Evolutionary conservation across 2,888 invertebrate species (phyloP), one percentile per base, ranked within the genome.

Genomic region (Harmothoe impar): DNA sequence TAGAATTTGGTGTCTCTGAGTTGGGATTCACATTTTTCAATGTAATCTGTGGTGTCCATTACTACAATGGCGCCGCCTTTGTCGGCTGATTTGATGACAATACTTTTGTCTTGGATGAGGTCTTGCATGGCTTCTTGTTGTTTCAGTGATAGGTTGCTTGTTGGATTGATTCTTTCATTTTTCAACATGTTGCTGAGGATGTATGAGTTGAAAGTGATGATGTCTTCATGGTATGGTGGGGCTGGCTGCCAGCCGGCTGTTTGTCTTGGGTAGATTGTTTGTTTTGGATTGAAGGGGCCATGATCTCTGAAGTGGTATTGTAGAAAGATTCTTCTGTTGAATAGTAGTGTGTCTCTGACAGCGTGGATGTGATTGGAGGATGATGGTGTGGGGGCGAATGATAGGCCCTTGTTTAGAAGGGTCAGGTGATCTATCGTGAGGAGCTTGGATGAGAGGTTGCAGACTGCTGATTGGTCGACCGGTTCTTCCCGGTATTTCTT

Each of bases 401-500:
- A 62, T 5, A 62, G 62, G 20, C 62, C 62, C 20, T n/a, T n/a
- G n/a, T n/a, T n/a, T n/a, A n/a, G n/a, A n/a, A n/a, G n/a, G n/a
- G n/a, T n/a, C n/a, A n/a, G 62, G n/a, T 62, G 62, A 20, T 62
- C n/a, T 62, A 62, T 20, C 15, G 62, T 12, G 20, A 62, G 62
- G 62, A 7, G n/a, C 62, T 62, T 62, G 62, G 62, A 62, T 20
- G 62, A 62, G 20, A 62, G 62, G 7, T n/a, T n/a, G n/a, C n/a
- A n/a, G n/a, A n/a, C n/a, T n/a, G n/a, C n/a, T n/a, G n/a, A n/a
- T n/a, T n/a, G 62, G 15, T 62, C 15, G 62, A 15, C 15, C 62
- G 12, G 20, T 62, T 62, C 62, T 15, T 62, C 62, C 62, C 62
- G 62, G 62, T 62, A 62, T 62, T 62, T 62, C 62, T 62, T 62